phyloP scores from a whole-genome alignment of 2,113 vertebrate species.

The Lepisosteus osseus region DNA sequence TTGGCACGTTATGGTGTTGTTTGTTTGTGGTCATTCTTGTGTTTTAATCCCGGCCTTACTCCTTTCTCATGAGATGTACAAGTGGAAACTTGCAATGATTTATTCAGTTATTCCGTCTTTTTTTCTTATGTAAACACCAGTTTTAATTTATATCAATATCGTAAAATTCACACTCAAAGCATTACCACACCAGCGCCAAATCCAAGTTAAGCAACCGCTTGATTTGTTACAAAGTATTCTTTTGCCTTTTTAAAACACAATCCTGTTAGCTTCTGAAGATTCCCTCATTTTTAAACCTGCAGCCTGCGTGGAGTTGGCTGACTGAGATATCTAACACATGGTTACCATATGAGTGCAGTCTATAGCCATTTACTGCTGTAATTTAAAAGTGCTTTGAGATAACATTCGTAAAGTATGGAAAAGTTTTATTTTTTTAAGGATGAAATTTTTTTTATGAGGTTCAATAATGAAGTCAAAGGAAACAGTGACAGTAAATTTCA shows the following conservation, averaged over 20 bases:
- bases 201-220: slow-evolving; percentile 22
- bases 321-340: slow-evolving; percentile 3
- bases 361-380: slow-evolving; percentile 13
- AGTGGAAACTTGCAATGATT: not conserved
- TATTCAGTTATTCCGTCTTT: not conserved
- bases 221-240: slow-evolving; percentile 26
- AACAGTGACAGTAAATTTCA: slow-evolving; percentile 3
- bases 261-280: not conserved
- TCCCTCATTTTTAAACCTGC: not conserved
- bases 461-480: slow-evolving; percentile 8
- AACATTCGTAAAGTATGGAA: slow-evolving; percentile 1
- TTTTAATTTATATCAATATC: slow-evolving; percentile 8
- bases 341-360: not conserved
- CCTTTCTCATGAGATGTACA: not conserved
- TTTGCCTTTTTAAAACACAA: not conserved
- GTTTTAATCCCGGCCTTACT: not conserved
- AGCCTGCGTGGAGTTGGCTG: not conserved
- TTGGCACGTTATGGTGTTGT: not conserved
- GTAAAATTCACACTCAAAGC: not conserved
- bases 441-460: not conserved
- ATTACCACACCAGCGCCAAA: not conserved
- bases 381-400: slow-evolving; percentile 5
- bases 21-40: not conserved
- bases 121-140: slow-evolving; percentile 21
- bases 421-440: slow-evolving; percentile 9